Evolutionary conservation across 2,797 vertebrate genomes (phyloP), one percentile per base, ranked within the genome.

Genomic region (Paratrypauchen microcephalus): DNA sequence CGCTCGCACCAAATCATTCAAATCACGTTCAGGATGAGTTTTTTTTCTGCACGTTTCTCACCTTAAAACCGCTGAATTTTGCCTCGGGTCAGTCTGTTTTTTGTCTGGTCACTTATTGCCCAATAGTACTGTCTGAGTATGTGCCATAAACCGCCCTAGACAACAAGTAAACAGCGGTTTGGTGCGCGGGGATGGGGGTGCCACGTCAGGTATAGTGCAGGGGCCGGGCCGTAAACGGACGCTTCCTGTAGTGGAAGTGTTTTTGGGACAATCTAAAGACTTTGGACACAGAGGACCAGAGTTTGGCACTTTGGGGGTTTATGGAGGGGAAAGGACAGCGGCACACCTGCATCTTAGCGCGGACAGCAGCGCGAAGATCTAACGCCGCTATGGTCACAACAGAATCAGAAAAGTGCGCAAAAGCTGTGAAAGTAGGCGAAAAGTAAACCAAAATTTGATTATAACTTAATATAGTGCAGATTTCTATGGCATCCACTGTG

Each of bases 161-260:
- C 87, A 88, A 85, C 80, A 86, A 90, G 83, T 80, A 83, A 89
- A 90, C 89, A 89, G 83, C 32, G 63, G 15, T 85, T 78, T 70
- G 77, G 82, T 71, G 69, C n/a, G 77, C 13, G 50, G 30, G 70
- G 78, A 78, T 36, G 32, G 32, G 32, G 73, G 63, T 80, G 71
- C 77, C 83, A 79, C 74, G 73, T 80, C 87, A 90, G 87, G 85
- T 88, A 86, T 62, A 36, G 62, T 30, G 45, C 45, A 65, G 63
- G 28, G 74, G 74, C 74, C 60, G 19, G 84, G 86, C 84, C 75
- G 72, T 86, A 82, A 90, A 92, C 81, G 83, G 76, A 77, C 79
- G 65, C 83, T 85, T 86, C 87, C 88, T 87, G 87, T 67, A 83
- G 85, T 76, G 85, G 72, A 5, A 74, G 75, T 71, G 78, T 75